A percentile compares a stretch with the other conserved stretches of the same genome.
Evolutionary conservation across 2,113 vertebrate genomes (phyloP).

Genomic region (Nanorana parkeri): DNA sequence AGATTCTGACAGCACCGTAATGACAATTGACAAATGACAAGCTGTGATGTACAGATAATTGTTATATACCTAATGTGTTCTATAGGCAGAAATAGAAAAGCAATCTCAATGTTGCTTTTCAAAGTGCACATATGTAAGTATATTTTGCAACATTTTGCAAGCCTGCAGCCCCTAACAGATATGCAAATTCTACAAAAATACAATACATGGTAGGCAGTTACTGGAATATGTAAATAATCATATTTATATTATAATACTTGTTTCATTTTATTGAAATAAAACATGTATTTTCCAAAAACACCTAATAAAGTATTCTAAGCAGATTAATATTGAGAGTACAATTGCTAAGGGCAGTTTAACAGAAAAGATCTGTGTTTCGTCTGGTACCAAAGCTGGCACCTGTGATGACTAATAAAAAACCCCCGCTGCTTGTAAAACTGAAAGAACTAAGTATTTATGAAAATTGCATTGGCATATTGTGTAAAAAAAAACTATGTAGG

Average conservation of each 20-base stretch:
- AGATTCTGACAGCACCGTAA: no score
- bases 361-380: slow-evolving; percentile 8
- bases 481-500: slow-evolving; percentile 21
- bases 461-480: slow-evolving; percentile 37
- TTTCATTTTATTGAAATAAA: slow-evolving; percentile 1
- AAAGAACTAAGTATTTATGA: slow-evolving; percentile 35
- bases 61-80: no score
- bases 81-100: no score
- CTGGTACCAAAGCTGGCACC: slow-evolving; percentile 17
- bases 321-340: slow-evolving; percentile 2
- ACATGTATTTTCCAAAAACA: background rate
- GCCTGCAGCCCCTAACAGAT: background rate
- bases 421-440: slow-evolving; percentile 29
- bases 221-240: background rate
- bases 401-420: slow-evolving; percentile 18
- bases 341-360: background rate
- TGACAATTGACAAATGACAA: no score
- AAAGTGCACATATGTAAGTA: no score
- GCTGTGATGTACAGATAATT: no score
- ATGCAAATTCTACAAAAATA: no score
- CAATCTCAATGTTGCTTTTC: no score
- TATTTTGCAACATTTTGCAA: background rate
- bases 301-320: slow-evolving; percentile 22
- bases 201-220: background rate
- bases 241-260: background rate